A percentile compares a stretch with the other conserved stretches of the same genome.
These are phyloP conservation scores for Taenioides sp. DNA, from an alignment of 2,797 vertebrate genomes.

Conservation along the genomic window DNA sequence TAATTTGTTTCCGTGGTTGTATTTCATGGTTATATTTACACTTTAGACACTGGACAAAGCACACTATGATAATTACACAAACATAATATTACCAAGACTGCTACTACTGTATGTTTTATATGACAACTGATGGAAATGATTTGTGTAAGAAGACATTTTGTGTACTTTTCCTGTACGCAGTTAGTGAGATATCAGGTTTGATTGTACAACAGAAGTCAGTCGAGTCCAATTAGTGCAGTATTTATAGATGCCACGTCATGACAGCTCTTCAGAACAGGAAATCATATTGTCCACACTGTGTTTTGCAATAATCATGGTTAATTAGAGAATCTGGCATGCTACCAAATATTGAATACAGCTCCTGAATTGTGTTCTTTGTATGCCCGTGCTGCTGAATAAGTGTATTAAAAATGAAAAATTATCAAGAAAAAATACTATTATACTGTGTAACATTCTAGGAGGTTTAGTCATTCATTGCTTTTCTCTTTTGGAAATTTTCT, in stretches of 20 bases:
- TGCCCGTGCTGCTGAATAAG: not conserved
- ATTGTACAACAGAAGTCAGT: not conserved
- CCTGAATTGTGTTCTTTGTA: not conserved
- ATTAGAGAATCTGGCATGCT: slow-evolving; percentile 1
- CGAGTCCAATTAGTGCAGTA: not conserved
- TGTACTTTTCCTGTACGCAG: not conserved
- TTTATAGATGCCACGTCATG: not conserved
- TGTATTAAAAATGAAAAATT: not conserved
- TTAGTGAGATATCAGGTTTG: not conserved
- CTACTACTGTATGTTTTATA: too few species aligned
- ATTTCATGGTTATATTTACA: too few species aligned
- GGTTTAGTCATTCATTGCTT: too few species aligned
- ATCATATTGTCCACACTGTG: not conserved
- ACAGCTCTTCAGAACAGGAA: slow-evolving; percentile 1
- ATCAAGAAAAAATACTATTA: not conserved
- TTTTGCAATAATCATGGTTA: slow-evolving; percentile 1
- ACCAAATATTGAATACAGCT: slow-evolving; percentile 10
- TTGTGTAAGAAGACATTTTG: not conserved
- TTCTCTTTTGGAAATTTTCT: too few species aligned
- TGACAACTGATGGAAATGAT: too few species aligned
- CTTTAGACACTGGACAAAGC: too few species aligned
- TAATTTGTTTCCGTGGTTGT: too few species aligned
- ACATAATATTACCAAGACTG: too few species aligned
- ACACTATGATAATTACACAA: too few species aligned
- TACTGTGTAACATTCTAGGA: too few species aligned